phyloP scores from a whole-genome alignment of 2,797 vertebrate species.

The Trachurus trachurus region DNA sequence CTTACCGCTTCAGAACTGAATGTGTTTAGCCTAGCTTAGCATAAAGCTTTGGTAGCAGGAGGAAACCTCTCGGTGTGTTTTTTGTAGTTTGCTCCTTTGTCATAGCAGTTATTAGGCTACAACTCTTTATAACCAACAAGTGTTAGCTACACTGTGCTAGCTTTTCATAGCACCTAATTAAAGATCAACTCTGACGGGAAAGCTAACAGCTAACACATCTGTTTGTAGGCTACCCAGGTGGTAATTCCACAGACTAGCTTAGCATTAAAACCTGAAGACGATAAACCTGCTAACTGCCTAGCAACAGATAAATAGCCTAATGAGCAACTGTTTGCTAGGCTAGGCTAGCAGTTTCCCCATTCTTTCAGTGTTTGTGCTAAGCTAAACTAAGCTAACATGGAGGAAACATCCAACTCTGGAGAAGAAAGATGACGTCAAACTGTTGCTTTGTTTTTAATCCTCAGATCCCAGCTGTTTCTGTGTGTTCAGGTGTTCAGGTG shows the following conservation, averaged over 20 bases:
- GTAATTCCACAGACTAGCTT: neutral
- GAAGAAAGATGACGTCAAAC: neutral
- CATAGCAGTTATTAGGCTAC: neutral
- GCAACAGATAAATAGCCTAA: neutral
- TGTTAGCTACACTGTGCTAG: neutral
- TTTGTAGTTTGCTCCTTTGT: neutral
- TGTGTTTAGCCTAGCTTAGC: neutral
- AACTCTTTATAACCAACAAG: neutral
- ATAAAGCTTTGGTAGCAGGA: neutral
- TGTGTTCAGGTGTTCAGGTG: neutral
- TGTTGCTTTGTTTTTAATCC: neutral
- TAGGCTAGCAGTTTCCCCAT: neutral
- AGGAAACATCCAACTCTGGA: neutral
- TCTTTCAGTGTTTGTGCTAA: neutral
- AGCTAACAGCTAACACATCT: neutral
- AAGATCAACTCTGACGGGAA: neutral
- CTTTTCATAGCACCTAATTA: neutral
- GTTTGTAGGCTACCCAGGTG: neutral
- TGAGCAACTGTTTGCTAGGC: neutral
- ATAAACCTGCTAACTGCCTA: too few species aligned
- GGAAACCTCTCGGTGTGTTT: neutral
- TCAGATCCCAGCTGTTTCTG: slow-evolving; percentile 1
- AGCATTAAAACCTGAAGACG: neutral
- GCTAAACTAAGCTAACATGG: neutral
- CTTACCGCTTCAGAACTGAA: neutral